Conservation (phyloP, 2,888 invertebrate genomes). For the Toxonevra muliebris region DNA sequence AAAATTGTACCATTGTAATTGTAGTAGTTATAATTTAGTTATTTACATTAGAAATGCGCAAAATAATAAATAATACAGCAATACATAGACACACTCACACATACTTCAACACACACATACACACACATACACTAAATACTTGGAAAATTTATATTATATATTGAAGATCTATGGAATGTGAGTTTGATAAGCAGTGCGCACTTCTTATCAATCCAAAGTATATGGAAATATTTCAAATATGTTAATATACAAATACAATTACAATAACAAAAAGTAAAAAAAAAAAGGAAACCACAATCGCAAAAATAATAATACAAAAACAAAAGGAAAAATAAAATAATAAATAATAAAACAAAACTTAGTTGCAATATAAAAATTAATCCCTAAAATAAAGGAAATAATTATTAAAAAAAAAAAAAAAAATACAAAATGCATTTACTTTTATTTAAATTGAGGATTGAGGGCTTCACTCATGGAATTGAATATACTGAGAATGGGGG, state of each 20-base stretch:
- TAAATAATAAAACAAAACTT: conserved; percentile 37
- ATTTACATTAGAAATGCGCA: conserved; percentile 15
- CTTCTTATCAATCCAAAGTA: conserved; percentile 19
- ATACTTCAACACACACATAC: conserved; percentile 6
- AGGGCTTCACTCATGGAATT: too few relatives aligned
- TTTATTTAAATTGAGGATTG: conserved; percentile 12
- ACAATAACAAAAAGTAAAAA: conserved; percentile 28
- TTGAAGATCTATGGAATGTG: conserved; percentile 10
- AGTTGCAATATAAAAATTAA: conserved; percentile 47
- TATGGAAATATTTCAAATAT: conserved; percentile 7
- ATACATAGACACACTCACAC: conserved; percentile 6
- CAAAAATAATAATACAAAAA: conserved; percentile 2
- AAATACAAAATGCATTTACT: neutral
- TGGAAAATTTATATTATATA: conserved; percentile 15
- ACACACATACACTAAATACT: neutral
- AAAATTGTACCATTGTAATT: conserved; percentile 24
- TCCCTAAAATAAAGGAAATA: conserved; percentile 41
- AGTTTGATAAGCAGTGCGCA: conserved; percentile 20
- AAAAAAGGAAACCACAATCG: conserved; percentile 15
- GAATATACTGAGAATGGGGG: too few relatives aligned
- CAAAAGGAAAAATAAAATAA: neutral
- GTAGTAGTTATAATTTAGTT: conserved; percentile 28
- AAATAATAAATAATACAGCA: conserved; percentile 14
- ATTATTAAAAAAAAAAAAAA: conserved; percentile 39
- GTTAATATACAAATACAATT: conserved; percentile 1